phyloP scores from a whole-genome alignment of 2,888 invertebrate genomes.

The Drosophila kuntzei region DNA sequence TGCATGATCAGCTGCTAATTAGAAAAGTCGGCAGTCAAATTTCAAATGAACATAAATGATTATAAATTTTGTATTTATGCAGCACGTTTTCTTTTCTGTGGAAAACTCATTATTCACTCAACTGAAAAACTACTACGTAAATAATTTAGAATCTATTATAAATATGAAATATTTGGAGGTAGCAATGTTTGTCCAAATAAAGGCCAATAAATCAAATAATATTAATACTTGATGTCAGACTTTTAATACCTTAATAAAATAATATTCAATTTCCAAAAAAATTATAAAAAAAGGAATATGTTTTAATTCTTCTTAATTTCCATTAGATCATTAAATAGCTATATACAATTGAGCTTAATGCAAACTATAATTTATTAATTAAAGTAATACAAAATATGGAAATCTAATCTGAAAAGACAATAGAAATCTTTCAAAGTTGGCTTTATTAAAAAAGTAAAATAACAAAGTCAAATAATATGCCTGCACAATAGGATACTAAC shows the following conservation, averaged over 20 bases:
- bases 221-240: no score
- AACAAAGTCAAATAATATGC: slow-evolving; percentile 3
- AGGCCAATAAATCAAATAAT: not conserved
- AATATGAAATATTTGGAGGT: not conserved
- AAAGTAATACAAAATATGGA: no score
- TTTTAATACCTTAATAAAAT: no score
- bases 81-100: not conserved
- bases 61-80: not conserved
- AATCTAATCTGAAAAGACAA: not conserved
- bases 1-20: not conserved
- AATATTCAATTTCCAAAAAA: no score
- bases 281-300: no score
- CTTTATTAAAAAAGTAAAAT: not conserved
- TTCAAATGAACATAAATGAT: not conserved
- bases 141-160: not conserved
- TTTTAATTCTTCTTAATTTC: no score
- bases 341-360: no score
- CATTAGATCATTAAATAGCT: no score
- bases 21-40: not conserved
- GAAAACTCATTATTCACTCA: not conserved
- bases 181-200: not conserved
- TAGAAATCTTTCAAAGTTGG: not conserved
- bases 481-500: not conserved
- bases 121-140: not conserved
- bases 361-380: no score